Base-by-base conservation (phyloP, 2,797 vertebrate species). In the Hafferia zeledoni region DNA sequence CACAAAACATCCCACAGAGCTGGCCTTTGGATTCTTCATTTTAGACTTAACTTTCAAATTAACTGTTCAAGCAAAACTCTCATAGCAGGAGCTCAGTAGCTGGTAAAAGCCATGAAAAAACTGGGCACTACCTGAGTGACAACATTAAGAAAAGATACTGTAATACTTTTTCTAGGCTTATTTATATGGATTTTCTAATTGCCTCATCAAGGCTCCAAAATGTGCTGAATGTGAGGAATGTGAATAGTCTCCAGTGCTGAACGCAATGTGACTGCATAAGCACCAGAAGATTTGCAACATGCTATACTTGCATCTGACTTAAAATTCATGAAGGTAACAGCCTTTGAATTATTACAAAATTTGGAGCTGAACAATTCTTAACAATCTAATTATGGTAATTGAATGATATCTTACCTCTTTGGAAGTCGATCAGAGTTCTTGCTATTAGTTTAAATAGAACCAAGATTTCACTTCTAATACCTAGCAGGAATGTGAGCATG, bases 321-420 rank as follows among this genome's bases (percentile, higher is more conserved):
- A 70, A 90, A 83, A 97, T 86, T 91, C 91, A 93, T 64, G 56
- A 87, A 68, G 87, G 85, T 79, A 95, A 60, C 39, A 33, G 83
- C 9, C 68, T 85, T 75, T 90, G 83, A 93, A 94, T 93, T 87
- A 92, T 87, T 87, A 89, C 41, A 85, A 84, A 91, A 77, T 84
- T 87, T 83, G 76, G 25, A 85, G 74, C 53, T 55, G 87, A 95
- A 87, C 81, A 93, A 87, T 90, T 92, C 74, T 80, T 93, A 95
- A 94, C 78, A 89, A 90, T 94, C 72, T 91, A 89, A 95, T 95
- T 97, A 94, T 67, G n/a, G 69, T 93, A 95, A 95, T 74, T 83
- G 78, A 65, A 80, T 95, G 67, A 78, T 87, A 87, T 72, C 71
- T 92, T 80, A n/a, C 75, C 44, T 77, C 86, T 87, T 55, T 86